phyloP scores from a whole-genome alignment of 2,888 invertebrate genomes.

The Amiota communis region DNA sequence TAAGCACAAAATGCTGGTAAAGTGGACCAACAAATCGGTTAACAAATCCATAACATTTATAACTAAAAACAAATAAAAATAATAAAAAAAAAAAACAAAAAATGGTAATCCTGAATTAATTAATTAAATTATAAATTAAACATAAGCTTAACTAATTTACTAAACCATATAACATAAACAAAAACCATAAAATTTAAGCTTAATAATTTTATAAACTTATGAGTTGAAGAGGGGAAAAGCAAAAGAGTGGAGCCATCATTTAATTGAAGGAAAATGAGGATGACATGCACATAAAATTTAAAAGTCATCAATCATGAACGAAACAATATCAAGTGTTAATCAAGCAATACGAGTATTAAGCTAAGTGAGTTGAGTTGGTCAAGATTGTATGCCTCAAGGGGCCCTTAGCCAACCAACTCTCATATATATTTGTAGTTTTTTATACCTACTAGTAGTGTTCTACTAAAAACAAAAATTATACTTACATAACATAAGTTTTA shows the following conservation, averaged over 20 bases:
- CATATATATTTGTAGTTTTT: too few relatives aligned
- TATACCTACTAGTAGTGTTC: too few relatives aligned
- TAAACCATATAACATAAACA: background rate
- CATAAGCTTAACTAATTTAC: background rate
- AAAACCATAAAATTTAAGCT: background rate
- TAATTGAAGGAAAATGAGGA: too few relatives aligned
- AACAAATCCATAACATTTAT: slow-evolving; percentile 44
- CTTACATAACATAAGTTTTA: slow-evolving; percentile 29
- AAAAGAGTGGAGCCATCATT: too few relatives aligned
- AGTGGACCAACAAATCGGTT: slow-evolving; percentile 72
- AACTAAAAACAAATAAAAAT: too few relatives aligned
- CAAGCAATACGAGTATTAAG: slow-evolving; percentile 68
- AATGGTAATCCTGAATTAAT: background rate
- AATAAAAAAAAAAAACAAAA: background rate
- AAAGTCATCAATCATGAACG: background rate
- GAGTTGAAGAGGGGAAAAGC: too few relatives aligned
- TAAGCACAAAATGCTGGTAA: slow-evolving; percentile 63
- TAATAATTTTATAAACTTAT: too few relatives aligned
- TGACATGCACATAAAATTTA: slow-evolving; percentile 28
- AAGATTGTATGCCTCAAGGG: too few relatives aligned
- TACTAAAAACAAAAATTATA: slow-evolving; percentile 37
- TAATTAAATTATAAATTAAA: background rate
- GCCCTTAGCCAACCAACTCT: too few relatives aligned
- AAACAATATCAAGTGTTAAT: slow-evolving; percentile 62
- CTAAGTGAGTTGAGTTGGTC: slow-evolving; percentile 11